Base-by-base conservation (phyloP, 2,113 vertebrate species). In the Hiodon alosoides region DNA sequence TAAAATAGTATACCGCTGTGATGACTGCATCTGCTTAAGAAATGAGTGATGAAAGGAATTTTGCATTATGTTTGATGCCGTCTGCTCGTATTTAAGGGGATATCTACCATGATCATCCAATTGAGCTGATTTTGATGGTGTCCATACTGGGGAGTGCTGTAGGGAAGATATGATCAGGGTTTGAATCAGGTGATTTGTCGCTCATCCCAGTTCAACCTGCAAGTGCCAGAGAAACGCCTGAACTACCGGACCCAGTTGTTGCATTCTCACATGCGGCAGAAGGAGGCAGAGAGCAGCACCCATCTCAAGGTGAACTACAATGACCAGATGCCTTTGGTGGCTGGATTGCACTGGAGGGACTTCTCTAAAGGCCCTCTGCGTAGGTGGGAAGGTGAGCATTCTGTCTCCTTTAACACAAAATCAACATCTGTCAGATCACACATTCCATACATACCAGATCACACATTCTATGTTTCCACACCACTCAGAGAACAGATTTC, bases 361-460 rank as follows among this genome's bases (percentile, higher is more conserved):
- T 61, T 81, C 0, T 86, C 92, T 0, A 79, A 79, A 81, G 83
- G 74, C 3, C 67, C 77, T 31, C 85, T 88, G 75, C 90, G 82
- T 75, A 93, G 86, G 73, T 93, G 91, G 91, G 94, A 95, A 93
- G 94, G 94, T 94, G 80, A 85, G 9, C 2, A 51, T 0, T 53
- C n/a, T 52, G 8, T 16, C n/a, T 11, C 11, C 50, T 51, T 50
- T 14, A 51, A 9, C 4, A 51, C 48, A 8, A 5, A 7, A 62
- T 16, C 58, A 4, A 72, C 7, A 48, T 17, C 5, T 4, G 61
- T 64, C 31, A 64, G 4, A 64, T 64, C 31, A 17, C 61, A 5
- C 16, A 64, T 64, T 64, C 61, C 16, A 31, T 64, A 7, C 14
- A 64, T 17, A 17, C 13, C 13, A 61, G 59, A 61, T n/a, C 13